Evolutionary conservation across 1,140 invertebrate species (phyloP).

Genomic region (Babylonia areolata): DNA sequence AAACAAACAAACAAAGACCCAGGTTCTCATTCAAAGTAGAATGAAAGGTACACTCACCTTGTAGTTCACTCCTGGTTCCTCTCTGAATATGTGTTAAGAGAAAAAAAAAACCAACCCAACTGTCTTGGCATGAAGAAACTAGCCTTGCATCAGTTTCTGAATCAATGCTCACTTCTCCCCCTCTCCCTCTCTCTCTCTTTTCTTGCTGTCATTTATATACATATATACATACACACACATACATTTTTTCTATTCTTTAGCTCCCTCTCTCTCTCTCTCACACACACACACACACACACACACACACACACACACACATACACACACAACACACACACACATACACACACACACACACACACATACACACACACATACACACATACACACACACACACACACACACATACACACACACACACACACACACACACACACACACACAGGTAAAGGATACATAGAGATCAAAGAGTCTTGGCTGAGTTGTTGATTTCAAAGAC

Average conservation of each 20-base stretch:
- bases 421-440: neutral
- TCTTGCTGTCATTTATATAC: neutral
- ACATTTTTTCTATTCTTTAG: too few species aligned
- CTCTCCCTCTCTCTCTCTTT: neutral
- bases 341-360: neutral
- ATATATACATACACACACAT: neutral
- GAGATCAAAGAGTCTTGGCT: slow-evolving; percentile 72
- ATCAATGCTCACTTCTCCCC: neutral
- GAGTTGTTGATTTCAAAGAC: slow-evolving; percentile 64
- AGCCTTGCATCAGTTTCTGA: too few species aligned
- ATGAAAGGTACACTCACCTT: slow-evolving; percentile 42
- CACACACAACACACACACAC: too few species aligned
- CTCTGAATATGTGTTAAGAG: slow-evolving; percentile 46
- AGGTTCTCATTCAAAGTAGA: neutral
- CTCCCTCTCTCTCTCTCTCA: too few species aligned
- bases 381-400: neutral
- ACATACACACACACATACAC: neutral
- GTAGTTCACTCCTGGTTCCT: slow-evolving; percentile 49
- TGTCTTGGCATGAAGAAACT: too few species aligned
- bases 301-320: too few species aligned
- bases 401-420: neutral
- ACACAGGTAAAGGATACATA: slow-evolving; percentile 70
- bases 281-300: too few species aligned
- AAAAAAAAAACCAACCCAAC: neutral
- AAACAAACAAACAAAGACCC: neutral